Evolutionary conservation across 2,113 vertebrate species (phyloP).

Genomic region (Donacobius atricapilla): DNA sequence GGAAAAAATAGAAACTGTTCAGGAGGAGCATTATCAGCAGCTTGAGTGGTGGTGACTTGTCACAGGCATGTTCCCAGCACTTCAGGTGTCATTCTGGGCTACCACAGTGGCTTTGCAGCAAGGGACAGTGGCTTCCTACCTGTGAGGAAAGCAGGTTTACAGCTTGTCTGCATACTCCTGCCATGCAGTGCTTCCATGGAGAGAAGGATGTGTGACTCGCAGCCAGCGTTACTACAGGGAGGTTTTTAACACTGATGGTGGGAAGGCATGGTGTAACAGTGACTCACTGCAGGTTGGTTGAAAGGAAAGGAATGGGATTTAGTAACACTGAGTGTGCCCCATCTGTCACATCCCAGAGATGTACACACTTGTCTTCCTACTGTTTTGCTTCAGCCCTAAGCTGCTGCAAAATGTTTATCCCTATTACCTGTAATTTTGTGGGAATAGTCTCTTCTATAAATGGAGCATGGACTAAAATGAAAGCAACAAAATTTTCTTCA

Average conservation of each 20-base stretch:
- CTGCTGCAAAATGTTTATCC: not conserved
- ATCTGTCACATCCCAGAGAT: not conserved
- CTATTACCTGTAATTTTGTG: not conserved
- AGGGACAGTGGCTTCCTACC: not conserved
- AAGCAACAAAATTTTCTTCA: not conserved
- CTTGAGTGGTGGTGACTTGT: not conserved
- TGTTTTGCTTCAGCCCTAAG: not conserved
- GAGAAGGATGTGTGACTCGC: not conserved
- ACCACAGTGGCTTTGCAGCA: not conserved
- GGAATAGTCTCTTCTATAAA: not conserved
- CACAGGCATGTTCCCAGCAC: not conserved
- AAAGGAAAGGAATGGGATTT: constrained; percentile 5
- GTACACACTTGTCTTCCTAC: not conserved
- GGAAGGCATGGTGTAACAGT: not conserved
- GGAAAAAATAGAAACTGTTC: not conserved
- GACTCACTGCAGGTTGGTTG: constrained; percentile 21
- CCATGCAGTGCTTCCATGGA: not conserved
- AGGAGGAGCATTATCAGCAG: not conserved
- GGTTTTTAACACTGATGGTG: not conserved
- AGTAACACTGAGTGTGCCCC: not conserved
- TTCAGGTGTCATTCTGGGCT: not conserved
- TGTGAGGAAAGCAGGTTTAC: not conserved
- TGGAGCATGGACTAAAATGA: not conserved
- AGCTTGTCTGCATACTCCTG: not conserved
- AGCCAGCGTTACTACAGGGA: not conserved